phyloP scores from a whole-genome alignment of 2,888 invertebrate species.

The Celastrina argiolus region DNA sequence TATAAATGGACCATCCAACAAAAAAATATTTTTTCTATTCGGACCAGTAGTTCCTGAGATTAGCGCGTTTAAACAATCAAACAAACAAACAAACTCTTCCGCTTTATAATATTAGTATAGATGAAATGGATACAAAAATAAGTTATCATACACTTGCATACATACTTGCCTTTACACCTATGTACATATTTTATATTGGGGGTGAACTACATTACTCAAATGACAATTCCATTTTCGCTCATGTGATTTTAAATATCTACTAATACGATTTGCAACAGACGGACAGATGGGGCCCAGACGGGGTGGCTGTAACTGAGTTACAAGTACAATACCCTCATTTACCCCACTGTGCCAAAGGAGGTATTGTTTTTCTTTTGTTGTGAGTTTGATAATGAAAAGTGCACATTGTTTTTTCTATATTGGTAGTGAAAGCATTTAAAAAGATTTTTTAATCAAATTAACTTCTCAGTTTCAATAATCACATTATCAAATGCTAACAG shows the following conservation, averaged over 20 bases:
- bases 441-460: background rate
- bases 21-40: too few species aligned
- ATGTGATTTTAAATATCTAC: constrained; percentile 22
- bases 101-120: too few species aligned
- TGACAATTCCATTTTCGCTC: background rate
- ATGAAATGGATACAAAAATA: too few species aligned
- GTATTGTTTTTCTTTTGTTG: background rate
- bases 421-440: background rate
- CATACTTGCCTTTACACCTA: too few species aligned
- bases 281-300: constrained; percentile 19
- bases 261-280: constrained; percentile 16
- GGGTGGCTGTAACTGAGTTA: constrained; percentile 13
- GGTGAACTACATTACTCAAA: background rate
- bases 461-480: background rate
- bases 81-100: too few species aligned
- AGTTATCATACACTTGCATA: too few species aligned
- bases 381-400: background rate
- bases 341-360: background rate
- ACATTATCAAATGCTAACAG: too few species aligned
- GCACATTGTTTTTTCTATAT: background rate
- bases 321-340: constrained; percentile 12
- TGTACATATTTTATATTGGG: background rate
- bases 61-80: too few species aligned
- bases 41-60: too few species aligned
- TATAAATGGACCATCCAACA: too few species aligned